A percentile compares a stretch with the other conserved stretches of the same genome.
Evolutionary conservation across 2,888 invertebrate species (phyloP).

Genomic region (Phasia obesa): DNA sequence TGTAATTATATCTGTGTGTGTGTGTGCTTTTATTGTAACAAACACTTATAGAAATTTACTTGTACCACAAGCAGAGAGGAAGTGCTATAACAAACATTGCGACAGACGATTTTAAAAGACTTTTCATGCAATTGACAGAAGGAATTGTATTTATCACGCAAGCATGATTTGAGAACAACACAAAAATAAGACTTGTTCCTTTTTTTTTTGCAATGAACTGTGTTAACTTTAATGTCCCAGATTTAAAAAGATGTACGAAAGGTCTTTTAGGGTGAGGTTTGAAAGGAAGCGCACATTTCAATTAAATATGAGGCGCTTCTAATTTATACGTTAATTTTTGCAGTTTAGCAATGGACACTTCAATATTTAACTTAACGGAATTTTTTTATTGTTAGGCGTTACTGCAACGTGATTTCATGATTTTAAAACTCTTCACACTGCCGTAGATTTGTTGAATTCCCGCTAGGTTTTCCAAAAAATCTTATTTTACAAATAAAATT

Average conservation of each 20-base stretch:
- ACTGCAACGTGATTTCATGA: no score
- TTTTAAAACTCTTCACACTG: no score
- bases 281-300: no score
- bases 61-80: constrained; percentile 40
- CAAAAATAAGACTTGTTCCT: constrained; percentile 1
- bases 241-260: background rate
- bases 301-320: no score
- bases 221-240: constrained; percentile 14
- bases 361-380: no score
- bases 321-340: no score
- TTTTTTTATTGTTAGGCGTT: no score
- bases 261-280: background rate
- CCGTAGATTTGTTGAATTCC: no score
- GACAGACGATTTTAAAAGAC: constrained; percentile 60
- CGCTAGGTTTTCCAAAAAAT: no score
- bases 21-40: background rate
- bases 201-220: background rate
- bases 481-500: no score
- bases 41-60: constrained; percentile 26
- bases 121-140: constrained; percentile 62
- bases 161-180: constrained; percentile 31
- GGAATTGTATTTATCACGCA: constrained; percentile 66
- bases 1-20: background rate
- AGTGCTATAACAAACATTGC: constrained; percentile 38
- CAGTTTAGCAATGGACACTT: no score